Evolutionary conservation across 2,888 invertebrate species (phyloP).

Genomic region (Dromius quadrimaculatus): DNA sequence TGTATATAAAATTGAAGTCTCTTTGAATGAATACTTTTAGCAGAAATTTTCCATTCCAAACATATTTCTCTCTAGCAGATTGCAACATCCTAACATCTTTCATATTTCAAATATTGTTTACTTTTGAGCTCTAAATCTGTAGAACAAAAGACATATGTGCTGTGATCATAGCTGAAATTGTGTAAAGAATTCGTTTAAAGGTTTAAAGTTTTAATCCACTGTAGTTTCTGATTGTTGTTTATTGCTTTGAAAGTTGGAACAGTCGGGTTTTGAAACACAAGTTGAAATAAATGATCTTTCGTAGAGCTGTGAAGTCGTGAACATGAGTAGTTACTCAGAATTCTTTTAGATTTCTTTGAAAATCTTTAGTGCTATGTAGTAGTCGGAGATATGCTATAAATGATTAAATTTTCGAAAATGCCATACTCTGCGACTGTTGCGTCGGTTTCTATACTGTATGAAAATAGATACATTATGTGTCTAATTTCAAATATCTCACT

Average conservation of each 20-base stretch:
- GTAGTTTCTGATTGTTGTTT: slow-evolving; percentile 20
- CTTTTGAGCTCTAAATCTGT: neutral
- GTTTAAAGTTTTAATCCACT: slow-evolving; percentile 14
- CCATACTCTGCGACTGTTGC: too few relatives aligned
- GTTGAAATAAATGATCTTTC: neutral
- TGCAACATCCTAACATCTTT: too few relatives aligned
- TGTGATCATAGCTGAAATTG: neutral
- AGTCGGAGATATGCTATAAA: neutral
- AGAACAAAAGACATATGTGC: neutral
- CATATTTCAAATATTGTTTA: neutral
- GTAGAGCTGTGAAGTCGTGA: neutral
- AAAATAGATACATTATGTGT: too few relatives aligned
- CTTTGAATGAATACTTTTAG: too few relatives aligned
- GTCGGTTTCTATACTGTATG: too few relatives aligned
- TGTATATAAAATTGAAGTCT: too few relatives aligned
- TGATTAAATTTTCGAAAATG: too few relatives aligned
- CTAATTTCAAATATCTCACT: too few relatives aligned
- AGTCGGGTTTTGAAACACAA: neutral
- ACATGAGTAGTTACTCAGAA: neutral
- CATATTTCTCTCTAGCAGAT: neutral
- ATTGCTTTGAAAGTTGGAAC: slow-evolving; percentile 3
- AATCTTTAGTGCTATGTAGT: too few relatives aligned
- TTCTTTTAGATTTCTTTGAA: neutral
- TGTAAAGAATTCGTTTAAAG: slow-evolving; percentile 7
- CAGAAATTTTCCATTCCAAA: neutral